These are phyloP conservation scores for Pseudochirops corinnae DNA, from an alignment of 2,797 vertebrate species.

Conservation along the genomic window DNA sequence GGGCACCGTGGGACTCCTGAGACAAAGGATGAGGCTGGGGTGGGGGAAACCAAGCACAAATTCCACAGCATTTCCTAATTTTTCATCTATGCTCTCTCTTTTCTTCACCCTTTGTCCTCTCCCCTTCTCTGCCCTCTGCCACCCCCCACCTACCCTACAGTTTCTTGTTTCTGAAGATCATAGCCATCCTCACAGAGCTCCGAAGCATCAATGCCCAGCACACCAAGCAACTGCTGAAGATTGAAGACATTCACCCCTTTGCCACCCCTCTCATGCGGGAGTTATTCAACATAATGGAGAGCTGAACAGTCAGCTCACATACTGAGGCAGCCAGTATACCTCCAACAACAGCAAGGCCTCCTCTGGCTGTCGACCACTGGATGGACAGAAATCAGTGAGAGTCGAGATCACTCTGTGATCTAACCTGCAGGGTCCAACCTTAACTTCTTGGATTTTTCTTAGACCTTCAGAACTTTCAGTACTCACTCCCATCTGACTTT, in stretches of 20 bases:
- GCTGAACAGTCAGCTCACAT: conserved; percentile 38
- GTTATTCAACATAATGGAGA: conserved; percentile 82
- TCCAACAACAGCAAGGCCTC: background rate
- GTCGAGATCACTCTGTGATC: background rate
- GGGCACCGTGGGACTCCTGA: background rate
- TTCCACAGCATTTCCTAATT: background rate
- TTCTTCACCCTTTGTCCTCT: background rate
- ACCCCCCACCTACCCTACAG: conserved; percentile 76
- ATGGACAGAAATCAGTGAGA: background rate
- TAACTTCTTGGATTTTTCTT: background rate
- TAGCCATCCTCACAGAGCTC: conserved; percentile 89
- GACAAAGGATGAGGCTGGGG: background rate
- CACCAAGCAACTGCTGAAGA: conserved; percentile 87
- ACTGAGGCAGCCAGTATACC: background rate
- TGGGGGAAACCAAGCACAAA: background rate
- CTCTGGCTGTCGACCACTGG: background rate
- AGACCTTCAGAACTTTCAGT: background rate
- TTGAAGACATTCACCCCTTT: conserved; percentile 88
- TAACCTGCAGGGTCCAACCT: background rate
- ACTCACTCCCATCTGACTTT: background rate
- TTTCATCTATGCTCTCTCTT: background rate
- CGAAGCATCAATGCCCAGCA: conserved; percentile 88
- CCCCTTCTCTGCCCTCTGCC: background rate
- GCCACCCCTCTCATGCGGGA: conserved; percentile 88
- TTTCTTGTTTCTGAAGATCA: conserved; percentile 89